phyloP scores from a whole-genome alignment of 2,888 invertebrate species.

The Ligdia adustata region DNA sequence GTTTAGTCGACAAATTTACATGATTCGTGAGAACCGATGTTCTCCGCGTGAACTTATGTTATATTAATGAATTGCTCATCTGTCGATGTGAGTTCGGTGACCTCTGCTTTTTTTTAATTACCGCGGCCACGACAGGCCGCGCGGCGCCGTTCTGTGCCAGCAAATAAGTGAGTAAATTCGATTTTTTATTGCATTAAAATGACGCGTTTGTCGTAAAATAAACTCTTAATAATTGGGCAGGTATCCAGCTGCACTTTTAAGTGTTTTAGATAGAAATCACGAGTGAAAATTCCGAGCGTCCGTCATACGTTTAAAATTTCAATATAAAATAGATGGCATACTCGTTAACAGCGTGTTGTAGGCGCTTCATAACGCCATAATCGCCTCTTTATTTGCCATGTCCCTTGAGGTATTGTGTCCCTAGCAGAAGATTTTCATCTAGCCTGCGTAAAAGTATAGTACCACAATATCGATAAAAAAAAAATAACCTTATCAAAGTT shows the following conservation, averaged over 20 bases:
- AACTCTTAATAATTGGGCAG: slow-evolving; percentile 41
- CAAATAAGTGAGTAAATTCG: slow-evolving; percentile 38
- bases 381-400: slow-evolving; percentile 2
- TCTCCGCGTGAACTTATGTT: slow-evolving; percentile 81
- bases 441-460: no score
- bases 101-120: slow-evolving; percentile 72
- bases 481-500: no score
- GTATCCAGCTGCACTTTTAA: slow-evolving; percentile 40
- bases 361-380: slow-evolving; percentile 7
- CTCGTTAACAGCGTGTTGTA: slow-evolving; percentile 3
- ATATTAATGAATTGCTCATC: slow-evolving; percentile 82
- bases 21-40: slow-evolving; percentile 81
- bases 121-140: slow-evolving; percentile 49
- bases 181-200: slow-evolving; percentile 42
- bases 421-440: no score
- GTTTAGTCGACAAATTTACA: slow-evolving; percentile 83
- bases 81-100: slow-evolving; percentile 61
- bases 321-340: slow-evolving; percentile 2
- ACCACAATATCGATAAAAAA: no score
- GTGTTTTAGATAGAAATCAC: slow-evolving; percentile 32
- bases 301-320: slow-evolving; percentile 18
- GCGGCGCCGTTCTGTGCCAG: slow-evolving; percentile 39
- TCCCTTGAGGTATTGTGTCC: neutral
- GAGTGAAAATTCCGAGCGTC: slow-evolving; percentile 17
- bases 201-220: slow-evolving; percentile 40